Conservation (phyloP, 2,113 vertebrate genomes). For the Vulpes ferrilata region DNA sequence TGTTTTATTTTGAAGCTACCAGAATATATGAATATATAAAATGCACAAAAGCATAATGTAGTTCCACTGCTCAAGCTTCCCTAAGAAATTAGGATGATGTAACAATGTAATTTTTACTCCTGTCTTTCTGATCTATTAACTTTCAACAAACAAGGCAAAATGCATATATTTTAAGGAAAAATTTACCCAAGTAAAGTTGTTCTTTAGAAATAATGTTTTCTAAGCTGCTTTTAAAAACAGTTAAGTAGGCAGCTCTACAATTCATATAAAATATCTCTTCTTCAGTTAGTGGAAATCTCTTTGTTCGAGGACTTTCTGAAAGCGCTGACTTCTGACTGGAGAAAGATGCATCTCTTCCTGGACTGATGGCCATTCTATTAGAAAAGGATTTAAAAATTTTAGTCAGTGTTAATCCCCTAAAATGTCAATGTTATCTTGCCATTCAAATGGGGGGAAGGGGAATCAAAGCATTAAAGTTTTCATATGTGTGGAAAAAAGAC, state of each 20-base stretch:
- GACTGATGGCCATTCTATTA: constrained; percentile 86
- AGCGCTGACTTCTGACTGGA: constrained; percentile 61
- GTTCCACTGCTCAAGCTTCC: neutral
- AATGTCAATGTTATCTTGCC: constrained; percentile 9
- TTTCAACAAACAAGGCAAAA: constrained; percentile 24
- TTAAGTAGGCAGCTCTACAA: constrained; percentile 94
- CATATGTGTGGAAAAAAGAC: neutral
- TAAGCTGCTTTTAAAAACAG: constrained; percentile 94
- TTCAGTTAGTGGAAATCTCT: constrained; percentile 85
- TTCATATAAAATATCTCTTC: constrained; percentile 92
- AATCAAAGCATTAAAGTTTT: neutral
- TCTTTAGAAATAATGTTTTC: constrained; percentile 94
- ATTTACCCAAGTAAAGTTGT: constrained; percentile 93
- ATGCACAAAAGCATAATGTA: neutral
- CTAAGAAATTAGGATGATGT: constrained; percentile 3
- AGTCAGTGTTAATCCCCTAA: constrained; percentile 6
- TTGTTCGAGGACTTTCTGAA: constrained; percentile 73
- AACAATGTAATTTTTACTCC: constrained; percentile 40
- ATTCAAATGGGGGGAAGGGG: neutral
- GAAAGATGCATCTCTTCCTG: constrained; percentile 63
- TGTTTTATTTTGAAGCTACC: constrained; percentile 25
- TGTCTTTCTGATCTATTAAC: constrained; percentile 60
- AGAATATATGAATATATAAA: constrained; percentile 34
- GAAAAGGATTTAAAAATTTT: constrained; percentile 68
- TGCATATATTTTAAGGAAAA: neutral